A percentile compares a stretch with the other conserved stretches of the same genome.
Conservation (phyloP, 2,888 invertebrate genomes). For the Tupiocoris notatus region DNA sequence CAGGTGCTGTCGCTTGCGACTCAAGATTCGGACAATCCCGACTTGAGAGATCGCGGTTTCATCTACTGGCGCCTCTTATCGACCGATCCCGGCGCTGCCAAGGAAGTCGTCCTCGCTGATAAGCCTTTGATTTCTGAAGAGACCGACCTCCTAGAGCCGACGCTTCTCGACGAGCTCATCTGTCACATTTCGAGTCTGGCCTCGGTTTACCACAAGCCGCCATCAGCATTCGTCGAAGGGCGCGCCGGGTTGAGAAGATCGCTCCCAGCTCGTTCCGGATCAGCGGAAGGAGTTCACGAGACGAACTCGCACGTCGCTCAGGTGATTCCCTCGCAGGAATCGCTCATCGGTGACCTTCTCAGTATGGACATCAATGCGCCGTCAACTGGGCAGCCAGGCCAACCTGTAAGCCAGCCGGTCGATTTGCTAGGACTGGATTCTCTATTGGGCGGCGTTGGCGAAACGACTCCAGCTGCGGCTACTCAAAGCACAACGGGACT, state of each 20-base stretch:
- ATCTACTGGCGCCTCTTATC: slow-evolving; percentile 98
- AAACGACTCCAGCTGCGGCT: slow-evolving; percentile 53
- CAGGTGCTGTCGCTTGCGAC: slow-evolving; percentile 87
- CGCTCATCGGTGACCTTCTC: slow-evolving; percentile 92
- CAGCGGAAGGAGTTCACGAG: slow-evolving; percentile 50
- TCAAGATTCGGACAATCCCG: slow-evolving; percentile 96
- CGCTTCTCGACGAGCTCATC: slow-evolving; percentile 93
- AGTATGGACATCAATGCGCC: slow-evolving; percentile 88
- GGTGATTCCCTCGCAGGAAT: slow-evolving; percentile 78
- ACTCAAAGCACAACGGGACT: slow-evolving; percentile 63
- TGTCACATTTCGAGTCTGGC: slow-evolving; percentile 98
- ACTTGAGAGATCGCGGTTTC: slow-evolving; percentile 95
- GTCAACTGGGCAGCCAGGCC: slow-evolving; percentile 53
- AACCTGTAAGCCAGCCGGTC: slow-evolving; percentile 62
- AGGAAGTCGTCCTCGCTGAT: slow-evolving; percentile 97
- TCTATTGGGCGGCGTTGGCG: slow-evolving; percentile 59
- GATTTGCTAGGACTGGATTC: slow-evolving; percentile 87
- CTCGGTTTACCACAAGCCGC: slow-evolving; percentile 98
- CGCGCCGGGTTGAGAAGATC: slow-evolving; percentile 70
- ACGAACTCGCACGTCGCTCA: slow-evolving; percentile 51
- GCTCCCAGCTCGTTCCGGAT: slow-evolving; percentile 62
- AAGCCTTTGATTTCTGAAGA: slow-evolving; percentile 99
- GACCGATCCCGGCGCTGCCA: slow-evolving; percentile 98
- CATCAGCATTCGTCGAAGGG: slow-evolving; percentile 96
- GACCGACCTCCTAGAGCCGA: slow-evolving; percentile 96